Conservation (phyloP, 92 coral and sea anemone species). For the Paramuricea clavata region DNA sequence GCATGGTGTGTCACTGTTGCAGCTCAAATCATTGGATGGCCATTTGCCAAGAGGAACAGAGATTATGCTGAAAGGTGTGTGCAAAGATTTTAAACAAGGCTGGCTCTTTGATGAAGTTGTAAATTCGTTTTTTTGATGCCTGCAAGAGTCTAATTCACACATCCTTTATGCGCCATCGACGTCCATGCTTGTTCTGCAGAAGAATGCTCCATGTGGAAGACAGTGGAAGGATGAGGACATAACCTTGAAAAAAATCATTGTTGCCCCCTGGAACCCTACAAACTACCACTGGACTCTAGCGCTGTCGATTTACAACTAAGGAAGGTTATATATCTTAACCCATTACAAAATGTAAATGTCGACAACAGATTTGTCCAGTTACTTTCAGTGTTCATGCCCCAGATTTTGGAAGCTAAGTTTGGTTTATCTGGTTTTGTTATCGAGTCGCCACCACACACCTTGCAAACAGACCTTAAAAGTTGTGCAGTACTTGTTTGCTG, state of each 20-base stretch:
- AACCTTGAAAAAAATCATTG: background rate
- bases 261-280: constrained; percentile 3
- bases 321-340: constrained; percentile 11
- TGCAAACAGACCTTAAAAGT: background rate
- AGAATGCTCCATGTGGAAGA: background rate
- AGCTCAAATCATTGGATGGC: constrained; percentile 10
- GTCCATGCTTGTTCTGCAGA: background rate
- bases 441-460: constrained; percentile 21
- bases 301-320: background rate
- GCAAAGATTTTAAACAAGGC: background rate
- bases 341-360: background rate
- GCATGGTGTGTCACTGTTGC: background rate
- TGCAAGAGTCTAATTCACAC: background rate
- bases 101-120: constrained; percentile 1
- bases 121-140: background rate
- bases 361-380: background rate
- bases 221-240: background rate
- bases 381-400: background rate
- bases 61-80: background rate
- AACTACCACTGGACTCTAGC: constrained; percentile 5
- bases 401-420: background rate
- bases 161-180: constrained; percentile 4
- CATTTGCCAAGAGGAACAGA: constrained; percentile 3
- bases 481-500: constrained; percentile 18
- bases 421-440: background rate